phyloP scores from a whole-genome alignment of 64 coral and sea anemone genomes.

The Stylophora pistillata region DNA sequence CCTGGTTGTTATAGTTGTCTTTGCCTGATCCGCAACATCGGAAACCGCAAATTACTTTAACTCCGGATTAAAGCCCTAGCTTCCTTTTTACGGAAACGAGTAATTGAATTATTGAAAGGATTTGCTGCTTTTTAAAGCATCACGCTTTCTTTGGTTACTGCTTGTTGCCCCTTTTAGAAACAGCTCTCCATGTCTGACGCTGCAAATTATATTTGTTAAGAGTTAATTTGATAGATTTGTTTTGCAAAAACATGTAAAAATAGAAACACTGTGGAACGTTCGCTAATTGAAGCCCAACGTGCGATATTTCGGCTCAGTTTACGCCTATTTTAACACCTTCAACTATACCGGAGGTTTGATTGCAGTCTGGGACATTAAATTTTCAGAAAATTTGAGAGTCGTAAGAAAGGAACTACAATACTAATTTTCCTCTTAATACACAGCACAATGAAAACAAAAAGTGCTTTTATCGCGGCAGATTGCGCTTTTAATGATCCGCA shows the following conservation, averaged over 20 bases:
- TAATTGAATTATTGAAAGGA: neutral
- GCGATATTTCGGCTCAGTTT: neutral
- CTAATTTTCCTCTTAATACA: neutral
- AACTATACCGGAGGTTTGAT: neutral
- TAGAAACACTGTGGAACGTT: neutral
- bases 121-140: neutral
- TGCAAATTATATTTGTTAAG: neutral
- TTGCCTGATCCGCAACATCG: neutral
- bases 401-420: neutral
- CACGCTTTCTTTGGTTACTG: neutral
- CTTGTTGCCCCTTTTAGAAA: neutral
- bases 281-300: neutral
- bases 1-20: neutral
- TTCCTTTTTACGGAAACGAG: neutral
- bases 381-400: neutral
- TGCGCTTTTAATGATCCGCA: neutral
- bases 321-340: neutral
- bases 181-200: neutral
- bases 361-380: neutral
- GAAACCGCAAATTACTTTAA: slow-evolving; percentile 3
- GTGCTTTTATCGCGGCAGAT: neutral
- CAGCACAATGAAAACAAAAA: neutral
- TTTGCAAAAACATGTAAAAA: neutral
- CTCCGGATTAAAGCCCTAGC: neutral
- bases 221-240: neutral